Evolutionary conservation across 2,888 invertebrate genomes (phyloP), one percentile per base, ranked within the genome.

Genomic region (Ochropleura leucogaster): DNA sequence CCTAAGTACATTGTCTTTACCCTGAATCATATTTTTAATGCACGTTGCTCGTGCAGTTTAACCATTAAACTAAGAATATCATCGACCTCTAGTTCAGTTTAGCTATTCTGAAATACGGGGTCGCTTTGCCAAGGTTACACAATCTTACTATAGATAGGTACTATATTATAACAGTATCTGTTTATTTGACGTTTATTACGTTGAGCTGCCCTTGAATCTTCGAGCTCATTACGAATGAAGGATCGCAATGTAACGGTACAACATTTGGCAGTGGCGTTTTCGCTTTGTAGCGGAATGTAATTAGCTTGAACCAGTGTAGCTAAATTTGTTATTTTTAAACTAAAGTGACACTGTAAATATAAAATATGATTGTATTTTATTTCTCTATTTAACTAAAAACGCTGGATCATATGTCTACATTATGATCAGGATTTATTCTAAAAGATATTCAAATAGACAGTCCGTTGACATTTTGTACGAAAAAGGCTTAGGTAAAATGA

Each of bases 141-240:
- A 78, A 82, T 82, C 79, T 76, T 69, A 57, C 71, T 60, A 30
- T 60, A 53, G 49, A 74, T 72, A 81, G 63, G 77, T 79, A 81
- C 7, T 63, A 51, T 12, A 46, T 53, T 55, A 40, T 20, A 10
- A 57, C 59, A 30, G 77, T 87, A 84, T 82, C 76, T 72, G 42
- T 84, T 42, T 82, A 73, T 84, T 78, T 81, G 71, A 84, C 66
- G 64, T 78, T 77, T 82, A 79, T 72, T 68, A 79, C 66, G 70
- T 68, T 40, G 68, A 63, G 20, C 51, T 85, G 89, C 85, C 90
- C 91, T 91, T 91, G 91, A 90, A 89, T 89, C 83, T 87, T 87
- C 83, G 84, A 83, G 85, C 88, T 88, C 82, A 84, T 89, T 88
- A 86, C 72, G 72, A 78, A 78, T 77, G 79, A 77, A 79, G 78